phyloP scores from a whole-genome alignment of 2,888 invertebrate genomes.

The Agonopterix heracliana region DNA sequence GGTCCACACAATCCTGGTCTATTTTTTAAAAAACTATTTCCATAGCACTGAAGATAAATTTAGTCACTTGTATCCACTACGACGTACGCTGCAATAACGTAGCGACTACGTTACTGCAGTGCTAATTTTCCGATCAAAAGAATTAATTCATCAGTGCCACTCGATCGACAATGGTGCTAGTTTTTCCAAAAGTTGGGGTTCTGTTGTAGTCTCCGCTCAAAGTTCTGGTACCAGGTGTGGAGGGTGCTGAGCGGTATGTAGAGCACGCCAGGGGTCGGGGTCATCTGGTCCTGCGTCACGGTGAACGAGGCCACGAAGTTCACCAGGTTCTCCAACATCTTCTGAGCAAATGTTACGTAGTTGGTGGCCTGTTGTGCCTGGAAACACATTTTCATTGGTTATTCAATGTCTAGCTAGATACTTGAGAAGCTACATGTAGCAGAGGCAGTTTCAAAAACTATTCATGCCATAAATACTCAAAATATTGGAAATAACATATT shows the following conservation, averaged over 20 bases:
- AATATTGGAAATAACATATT: too few species aligned
- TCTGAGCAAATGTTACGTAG: constrained; percentile 85
- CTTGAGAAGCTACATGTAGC: too few species aligned
- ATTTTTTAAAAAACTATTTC: too few species aligned
- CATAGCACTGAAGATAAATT: too few species aligned
- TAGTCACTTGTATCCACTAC: too few species aligned
- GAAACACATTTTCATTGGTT: constrained; percentile 15
- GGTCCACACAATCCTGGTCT: too few species aligned
- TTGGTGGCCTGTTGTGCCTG: constrained; percentile 56
- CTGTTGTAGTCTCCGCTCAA: constrained; percentile 89
- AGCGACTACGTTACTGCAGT: too few species aligned
- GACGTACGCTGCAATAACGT: too few species aligned
- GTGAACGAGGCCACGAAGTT: constrained; percentile 96
- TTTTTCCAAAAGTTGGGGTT: constrained; percentile 96
- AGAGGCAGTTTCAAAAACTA: neutral
- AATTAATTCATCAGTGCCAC: too few species aligned
- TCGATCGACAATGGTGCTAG: constrained; percentile 16
- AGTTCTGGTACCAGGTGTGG: constrained; percentile 96
- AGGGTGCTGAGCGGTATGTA: constrained; percentile 92
- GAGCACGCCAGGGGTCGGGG: constrained; percentile 84
- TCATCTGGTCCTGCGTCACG: constrained; percentile 86
- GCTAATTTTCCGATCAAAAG: too few species aligned
- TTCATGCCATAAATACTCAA: too few species aligned
- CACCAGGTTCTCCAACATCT: constrained; percentile 94
- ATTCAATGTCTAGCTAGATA: too few species aligned